These are phyloP conservation scores for Ivindomyrus marchei DNA, from an alignment of 2,113 vertebrate genomes.

Conservation along the genomic window DNA sequence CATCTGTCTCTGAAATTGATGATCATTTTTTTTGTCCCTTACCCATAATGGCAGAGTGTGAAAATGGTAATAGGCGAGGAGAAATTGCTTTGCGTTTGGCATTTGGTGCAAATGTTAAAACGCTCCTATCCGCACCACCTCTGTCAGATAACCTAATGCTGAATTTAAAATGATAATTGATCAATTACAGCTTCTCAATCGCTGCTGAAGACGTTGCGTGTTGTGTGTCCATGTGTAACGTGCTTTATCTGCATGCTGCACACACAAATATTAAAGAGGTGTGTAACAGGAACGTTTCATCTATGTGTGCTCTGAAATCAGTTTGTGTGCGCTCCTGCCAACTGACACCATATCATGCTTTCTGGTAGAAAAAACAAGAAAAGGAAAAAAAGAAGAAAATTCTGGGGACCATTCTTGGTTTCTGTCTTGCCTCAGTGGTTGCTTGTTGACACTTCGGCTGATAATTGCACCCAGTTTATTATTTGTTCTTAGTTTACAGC, in stretches of 20 bases:
- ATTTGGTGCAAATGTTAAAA: constrained; percentile 14
- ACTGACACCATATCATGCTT: not conserved
- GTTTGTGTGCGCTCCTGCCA: not conserved
- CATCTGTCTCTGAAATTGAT: not conserved
- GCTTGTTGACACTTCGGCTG: not conserved
- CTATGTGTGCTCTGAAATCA: not conserved
- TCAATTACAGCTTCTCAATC: not conserved
- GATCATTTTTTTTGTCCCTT: not conserved
- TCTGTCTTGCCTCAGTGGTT: not conserved
- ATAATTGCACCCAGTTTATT: not conserved
- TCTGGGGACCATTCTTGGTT: not conserved
- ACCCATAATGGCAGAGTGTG: not conserved
- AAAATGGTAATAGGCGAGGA: not conserved
- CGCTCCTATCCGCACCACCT: not conserved
- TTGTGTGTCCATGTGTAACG: not conserved
- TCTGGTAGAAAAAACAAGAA: not conserved
- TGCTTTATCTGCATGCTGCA: not conserved
- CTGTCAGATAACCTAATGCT: not conserved
- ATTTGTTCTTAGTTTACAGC: not conserved
- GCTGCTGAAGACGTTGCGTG: not conserved
- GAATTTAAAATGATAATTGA: not conserved
- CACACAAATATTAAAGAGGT: not conserved
- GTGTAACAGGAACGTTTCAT: not conserved
- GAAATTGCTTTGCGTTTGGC: not conserved
- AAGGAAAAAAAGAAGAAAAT: not conserved